Conservation (phyloP, 2,113 vertebrate genomes). For the mouse (Mus musculus) region DNA sequence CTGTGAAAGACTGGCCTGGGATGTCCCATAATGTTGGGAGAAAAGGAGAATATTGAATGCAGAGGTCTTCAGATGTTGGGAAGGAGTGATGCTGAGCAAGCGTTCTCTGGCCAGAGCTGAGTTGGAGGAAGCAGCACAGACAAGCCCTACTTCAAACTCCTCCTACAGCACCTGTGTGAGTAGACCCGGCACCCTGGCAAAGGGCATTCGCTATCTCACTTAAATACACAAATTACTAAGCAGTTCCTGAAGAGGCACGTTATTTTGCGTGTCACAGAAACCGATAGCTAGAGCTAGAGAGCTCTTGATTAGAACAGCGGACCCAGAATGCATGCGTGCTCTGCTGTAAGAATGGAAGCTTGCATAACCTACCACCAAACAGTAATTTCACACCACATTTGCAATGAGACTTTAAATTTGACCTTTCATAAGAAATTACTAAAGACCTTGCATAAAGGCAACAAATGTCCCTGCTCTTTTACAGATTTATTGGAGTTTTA, state of each 20-base stretch:
- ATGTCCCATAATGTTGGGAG: neutral
- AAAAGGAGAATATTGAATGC: neutral
- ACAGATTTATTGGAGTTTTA: constrained; percentile 14
- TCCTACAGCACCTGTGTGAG: neutral
- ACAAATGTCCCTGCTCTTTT: neutral
- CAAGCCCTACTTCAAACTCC: neutral
- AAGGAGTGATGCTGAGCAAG: neutral
- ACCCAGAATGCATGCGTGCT: constrained; percentile 57
- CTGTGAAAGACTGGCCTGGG: neutral
- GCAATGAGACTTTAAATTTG: constrained; percentile 55
- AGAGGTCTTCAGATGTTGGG: neutral
- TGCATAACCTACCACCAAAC: constrained; percentile 57
- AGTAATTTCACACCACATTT: constrained; percentile 66
- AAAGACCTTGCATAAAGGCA: constrained; percentile 35
- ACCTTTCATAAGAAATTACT: constrained; percentile 54
- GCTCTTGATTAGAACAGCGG: constrained; percentile 11
- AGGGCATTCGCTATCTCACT: neutral
- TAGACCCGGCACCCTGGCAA: neutral
- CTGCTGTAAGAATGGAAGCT: constrained; percentile 55
- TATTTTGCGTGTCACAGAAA: neutral
- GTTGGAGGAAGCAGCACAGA: neutral
- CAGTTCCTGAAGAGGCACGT: neutral
- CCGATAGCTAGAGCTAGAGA: neutral
- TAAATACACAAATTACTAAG: constrained; percentile 20
- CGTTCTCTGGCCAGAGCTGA: neutral